A percentile compares a stretch with the other conserved stretches of the same genome.
phyloP scores from a whole-genome alignment of 2,888 invertebrate genomes.

The Alsophila aescularia region DNA sequence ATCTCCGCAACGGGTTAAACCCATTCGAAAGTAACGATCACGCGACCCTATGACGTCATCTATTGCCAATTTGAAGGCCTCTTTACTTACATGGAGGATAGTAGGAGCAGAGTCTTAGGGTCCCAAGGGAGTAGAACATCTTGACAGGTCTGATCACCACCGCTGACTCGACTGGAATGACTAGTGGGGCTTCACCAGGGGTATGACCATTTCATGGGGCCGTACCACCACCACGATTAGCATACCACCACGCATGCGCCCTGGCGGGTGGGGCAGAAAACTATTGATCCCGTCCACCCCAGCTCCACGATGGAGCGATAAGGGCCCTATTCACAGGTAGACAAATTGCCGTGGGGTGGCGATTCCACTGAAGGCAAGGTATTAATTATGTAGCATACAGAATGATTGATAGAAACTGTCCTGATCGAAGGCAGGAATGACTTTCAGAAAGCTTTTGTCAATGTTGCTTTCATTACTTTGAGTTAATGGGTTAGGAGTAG shows the following conservation, averaged over 20 bases:
- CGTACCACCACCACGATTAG: slow-evolving; percentile 71
- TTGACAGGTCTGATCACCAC: slow-evolving; percentile 47
- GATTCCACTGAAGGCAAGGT: slow-evolving; percentile 63
- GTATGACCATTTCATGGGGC: slow-evolving; percentile 63
- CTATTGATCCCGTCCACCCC: slow-evolving; percentile 78
- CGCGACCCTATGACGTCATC: slow-evolving; percentile 17
- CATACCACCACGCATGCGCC: slow-evolving; percentile 74
- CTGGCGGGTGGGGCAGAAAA: slow-evolving; percentile 67
- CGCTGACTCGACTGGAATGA: slow-evolving; percentile 66
- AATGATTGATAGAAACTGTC: slow-evolving; percentile 74
- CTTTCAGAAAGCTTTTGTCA: slow-evolving; percentile 34
- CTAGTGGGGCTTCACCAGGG: slow-evolving; percentile 59
- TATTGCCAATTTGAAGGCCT: background rate
- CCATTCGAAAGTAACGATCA: slow-evolving; percentile 2
- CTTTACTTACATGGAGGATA: slow-evolving; percentile 51
- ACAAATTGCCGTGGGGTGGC: slow-evolving; percentile 73
- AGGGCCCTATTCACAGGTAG: slow-evolving; percentile 67
- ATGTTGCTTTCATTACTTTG: slow-evolving; percentile 30
- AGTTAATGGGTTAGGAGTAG: slow-evolving; percentile 28
- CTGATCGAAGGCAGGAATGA: slow-evolving; percentile 44
- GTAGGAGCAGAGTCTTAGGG: slow-evolving; percentile 11
- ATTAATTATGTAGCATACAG: slow-evolving; percentile 75
- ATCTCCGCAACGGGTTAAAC: slow-evolving; percentile 11
- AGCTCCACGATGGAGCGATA: slow-evolving; percentile 75
- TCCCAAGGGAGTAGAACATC: slow-evolving; percentile 18